phyloP scores from a whole-genome alignment of 2,797 vertebrate species.

The Heteromormyrus szaboi region DNA sequence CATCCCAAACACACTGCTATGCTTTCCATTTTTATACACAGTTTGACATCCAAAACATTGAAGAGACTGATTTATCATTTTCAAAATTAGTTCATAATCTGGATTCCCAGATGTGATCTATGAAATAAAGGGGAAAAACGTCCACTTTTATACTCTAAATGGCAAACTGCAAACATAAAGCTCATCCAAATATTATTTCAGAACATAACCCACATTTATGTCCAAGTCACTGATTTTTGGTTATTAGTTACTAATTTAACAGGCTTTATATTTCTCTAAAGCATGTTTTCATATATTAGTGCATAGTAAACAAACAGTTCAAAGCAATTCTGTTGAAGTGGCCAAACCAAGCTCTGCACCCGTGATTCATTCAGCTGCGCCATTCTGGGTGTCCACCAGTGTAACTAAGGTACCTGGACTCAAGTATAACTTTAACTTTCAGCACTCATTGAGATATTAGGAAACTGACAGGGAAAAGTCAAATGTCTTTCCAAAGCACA shows the following conservation, averaged over 20 bases:
- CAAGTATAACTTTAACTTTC: neutral
- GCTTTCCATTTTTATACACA: neutral
- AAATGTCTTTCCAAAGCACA: neutral
- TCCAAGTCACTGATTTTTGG: neutral
- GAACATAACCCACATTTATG: neutral
- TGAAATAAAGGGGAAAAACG: neutral
- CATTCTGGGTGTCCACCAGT: neutral
- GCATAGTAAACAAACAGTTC: neutral
- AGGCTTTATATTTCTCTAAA: neutral
- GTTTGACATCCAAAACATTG: conserved; percentile 9
- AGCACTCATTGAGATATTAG: neutral
- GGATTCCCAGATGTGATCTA: neutral
- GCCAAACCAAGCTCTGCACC: neutral
- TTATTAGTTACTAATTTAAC: neutral
- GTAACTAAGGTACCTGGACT: neutral
- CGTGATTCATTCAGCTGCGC: neutral
- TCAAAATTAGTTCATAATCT: conserved; percentile 21
- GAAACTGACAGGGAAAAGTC: neutral
- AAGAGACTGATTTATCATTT: conserved; percentile 35
- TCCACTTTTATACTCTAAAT: neutral
- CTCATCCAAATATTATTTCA: neutral
- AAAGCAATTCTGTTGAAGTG: neutral
- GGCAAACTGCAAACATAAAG: neutral
- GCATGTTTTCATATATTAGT: neutral
- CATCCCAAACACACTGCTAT: conserved; percentile 24